Evolutionary conservation across 2,888 invertebrate species (phyloP).

Genomic region (Ormyrus thymus): DNA sequence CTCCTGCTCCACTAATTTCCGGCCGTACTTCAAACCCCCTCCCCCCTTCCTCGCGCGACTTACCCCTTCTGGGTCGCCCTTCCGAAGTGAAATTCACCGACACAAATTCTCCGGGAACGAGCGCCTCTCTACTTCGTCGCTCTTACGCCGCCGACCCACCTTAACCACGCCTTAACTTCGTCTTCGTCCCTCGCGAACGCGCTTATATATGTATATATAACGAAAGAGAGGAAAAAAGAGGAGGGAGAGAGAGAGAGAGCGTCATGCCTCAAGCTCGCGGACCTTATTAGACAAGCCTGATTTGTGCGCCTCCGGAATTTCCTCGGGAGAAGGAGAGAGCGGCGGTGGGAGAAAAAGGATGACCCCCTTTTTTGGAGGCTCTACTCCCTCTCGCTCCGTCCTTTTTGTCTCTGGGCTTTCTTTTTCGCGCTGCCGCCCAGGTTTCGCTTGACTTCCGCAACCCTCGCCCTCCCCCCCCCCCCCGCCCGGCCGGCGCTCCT

Average conservation of each 20-base stretch:
- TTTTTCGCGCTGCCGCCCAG: not conserved
- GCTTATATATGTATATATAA: not conserved
- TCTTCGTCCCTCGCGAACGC: not conserved
- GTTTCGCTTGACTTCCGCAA: too few species aligned
- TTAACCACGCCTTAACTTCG: conserved; percentile 31
- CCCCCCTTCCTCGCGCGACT: not conserved
- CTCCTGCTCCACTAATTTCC: conserved; percentile 20
- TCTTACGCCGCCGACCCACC: not conserved
- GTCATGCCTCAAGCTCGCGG: conserved; percentile 66
- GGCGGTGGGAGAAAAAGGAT: not conserved
- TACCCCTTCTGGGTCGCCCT: conserved; percentile 10
- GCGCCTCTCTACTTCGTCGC: conserved; percentile 28
- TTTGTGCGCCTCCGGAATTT: conserved; percentile 63
- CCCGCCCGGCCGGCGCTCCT: too few species aligned
- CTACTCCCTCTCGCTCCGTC: not conserved
- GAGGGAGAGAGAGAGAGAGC: not conserved
- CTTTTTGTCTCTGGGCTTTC: not conserved
- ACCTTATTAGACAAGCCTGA: conserved; percentile 70
- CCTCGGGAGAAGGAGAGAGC: not conserved
- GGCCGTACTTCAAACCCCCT: conserved; percentile 14
- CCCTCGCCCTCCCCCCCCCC: too few species aligned
- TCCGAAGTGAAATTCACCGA: conserved; percentile 33
- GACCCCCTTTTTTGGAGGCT: not conserved
- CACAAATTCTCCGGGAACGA: conserved; percentile 26
- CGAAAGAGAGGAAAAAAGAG: conserved; percentile 13